Base-by-base conservation (phyloP, 2,113 vertebrate genomes). In the human (Homo sapiens) region DNA sequence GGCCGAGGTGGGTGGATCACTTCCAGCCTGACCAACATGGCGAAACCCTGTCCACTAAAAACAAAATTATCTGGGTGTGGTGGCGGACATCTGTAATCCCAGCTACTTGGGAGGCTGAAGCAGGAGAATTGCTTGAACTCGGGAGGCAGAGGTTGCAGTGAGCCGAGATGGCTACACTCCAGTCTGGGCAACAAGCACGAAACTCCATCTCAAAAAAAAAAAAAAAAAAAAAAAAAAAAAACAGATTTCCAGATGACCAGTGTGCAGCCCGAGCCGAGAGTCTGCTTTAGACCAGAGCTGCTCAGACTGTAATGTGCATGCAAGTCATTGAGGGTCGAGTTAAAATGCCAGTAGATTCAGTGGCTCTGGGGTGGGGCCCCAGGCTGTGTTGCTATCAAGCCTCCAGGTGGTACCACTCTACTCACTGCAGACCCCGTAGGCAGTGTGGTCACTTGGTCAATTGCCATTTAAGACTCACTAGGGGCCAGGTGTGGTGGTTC, bases 381-480 rank as follows among this genome's bases (percentile, higher is more conserved):
- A 38, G 73, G 43, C 14, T 23, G 3, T 1, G 0, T 45, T 25
- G 17, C 32, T 18, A 52, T 45, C 13, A 43, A 22, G 76, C 81
- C 45, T 79, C 43, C 30, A 22, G 55, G 40, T 40, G 38, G 43
- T 25, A 50, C 38, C 2, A 50, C 8, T 32, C 66, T 45, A 45
- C 27, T 92, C 27, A 0, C 35, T 18, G 17, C 30, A 4, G 25
- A 55, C n/a, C 35, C 20, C 6, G 0, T 5, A 38, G 6, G 5
- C 32, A 10, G 4, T 16, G 20, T 5, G 18, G 40, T 64, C 16
- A 10, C 25, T 12, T 27, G 13, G 82, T 52, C 9, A 27, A 18
- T 59, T 87, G 18, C 27, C 25, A 0, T 52, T 88, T 78, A 66
- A 85, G 20, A 88, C 10, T 72, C 66, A 25, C 52, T 64, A 64